Conservation (phyloP, 1,140 invertebrate genomes). For the Drosophila punjabiensis region DNA sequence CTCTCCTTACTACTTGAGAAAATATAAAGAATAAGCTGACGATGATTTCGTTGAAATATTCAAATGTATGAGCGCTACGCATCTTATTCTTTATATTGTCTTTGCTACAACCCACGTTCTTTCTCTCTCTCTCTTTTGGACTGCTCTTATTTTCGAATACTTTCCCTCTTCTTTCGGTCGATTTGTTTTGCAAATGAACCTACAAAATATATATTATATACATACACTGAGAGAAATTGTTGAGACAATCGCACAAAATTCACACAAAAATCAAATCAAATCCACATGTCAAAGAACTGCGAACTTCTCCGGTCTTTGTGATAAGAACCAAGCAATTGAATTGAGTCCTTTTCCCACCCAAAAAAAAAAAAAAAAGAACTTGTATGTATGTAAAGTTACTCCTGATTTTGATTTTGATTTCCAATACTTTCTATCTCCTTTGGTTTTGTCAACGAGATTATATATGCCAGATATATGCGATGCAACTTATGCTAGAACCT, state of each 20-base stretch:
- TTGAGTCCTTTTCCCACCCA: constrained; percentile 43
- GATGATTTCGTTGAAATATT: background rate
- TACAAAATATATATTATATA: constrained; percentile 69
- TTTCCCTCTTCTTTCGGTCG: constrained; percentile 56
- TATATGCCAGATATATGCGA: constrained; percentile 50
- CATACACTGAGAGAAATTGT: constrained; percentile 66
- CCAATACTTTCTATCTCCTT: background rate
- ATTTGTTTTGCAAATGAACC: constrained; percentile 73
- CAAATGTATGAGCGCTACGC: background rate
- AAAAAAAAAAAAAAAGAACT: constrained; percentile 29
- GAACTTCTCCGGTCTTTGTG: constrained; percentile 31
- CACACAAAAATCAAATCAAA: constrained; percentile 54
- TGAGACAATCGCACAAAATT: constrained; percentile 76
- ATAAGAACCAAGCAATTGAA: constrained; percentile 69
- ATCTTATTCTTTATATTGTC: background rate
- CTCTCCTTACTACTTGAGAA: constrained; percentile 5
- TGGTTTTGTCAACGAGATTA: constrained; percentile 16
- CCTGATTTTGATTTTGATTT: constrained; percentile 16
- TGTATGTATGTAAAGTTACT: constrained; percentile 79
- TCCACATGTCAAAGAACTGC: constrained; percentile 49
- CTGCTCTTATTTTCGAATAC: constrained; percentile 54
- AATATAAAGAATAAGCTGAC: background rate
- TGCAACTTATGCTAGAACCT: constrained; percentile 42
- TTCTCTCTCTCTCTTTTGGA: constrained; percentile 51
- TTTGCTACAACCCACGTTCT: constrained; percentile 6